Conservation (phyloP, 2,888 invertebrate species). For the Serrognathus titanus region DNA sequence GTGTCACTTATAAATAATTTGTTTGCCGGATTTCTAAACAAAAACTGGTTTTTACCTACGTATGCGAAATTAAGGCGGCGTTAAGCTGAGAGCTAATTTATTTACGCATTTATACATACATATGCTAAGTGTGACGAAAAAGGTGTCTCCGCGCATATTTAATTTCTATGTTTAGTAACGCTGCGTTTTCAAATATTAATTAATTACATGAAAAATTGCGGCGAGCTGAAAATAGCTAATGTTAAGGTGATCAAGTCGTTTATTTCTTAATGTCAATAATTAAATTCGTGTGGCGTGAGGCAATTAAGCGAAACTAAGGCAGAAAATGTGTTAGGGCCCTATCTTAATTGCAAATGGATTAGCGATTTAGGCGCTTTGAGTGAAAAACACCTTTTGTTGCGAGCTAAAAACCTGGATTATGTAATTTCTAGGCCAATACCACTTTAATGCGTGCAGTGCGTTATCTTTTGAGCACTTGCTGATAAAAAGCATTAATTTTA, state of each 20-base stretch:
- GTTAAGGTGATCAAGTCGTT: constrained; percentile 15
- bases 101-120: not conserved
- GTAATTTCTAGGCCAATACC: constrained; percentile 20
- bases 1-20: too few relatives aligned
- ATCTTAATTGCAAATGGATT: constrained; percentile 8
- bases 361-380: constrained; percentile 8
- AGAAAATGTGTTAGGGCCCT: constrained; percentile 9
- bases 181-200: constrained; percentile 11
- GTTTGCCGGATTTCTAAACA: too few relatives aligned
- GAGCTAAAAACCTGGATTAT: constrained; percentile 18
- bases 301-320: not conserved
- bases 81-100: not conserved
- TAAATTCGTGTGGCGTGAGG: not conserved
- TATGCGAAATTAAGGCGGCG: not conserved
- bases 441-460: not conserved
- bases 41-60: not conserved
- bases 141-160: not conserved
- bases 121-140: not conserved
- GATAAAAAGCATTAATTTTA: too few relatives aligned
- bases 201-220: constrained; percentile 10
- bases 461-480: too few relatives aligned
- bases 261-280: not conserved
- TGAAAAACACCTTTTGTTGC: constrained; percentile 12
- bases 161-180: constrained; percentile 13
- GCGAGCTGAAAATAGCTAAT: constrained; percentile 13